Evolutionary conservation across 2,888 invertebrate species (phyloP).

Genomic region (Dendrolimus pini): DNA sequence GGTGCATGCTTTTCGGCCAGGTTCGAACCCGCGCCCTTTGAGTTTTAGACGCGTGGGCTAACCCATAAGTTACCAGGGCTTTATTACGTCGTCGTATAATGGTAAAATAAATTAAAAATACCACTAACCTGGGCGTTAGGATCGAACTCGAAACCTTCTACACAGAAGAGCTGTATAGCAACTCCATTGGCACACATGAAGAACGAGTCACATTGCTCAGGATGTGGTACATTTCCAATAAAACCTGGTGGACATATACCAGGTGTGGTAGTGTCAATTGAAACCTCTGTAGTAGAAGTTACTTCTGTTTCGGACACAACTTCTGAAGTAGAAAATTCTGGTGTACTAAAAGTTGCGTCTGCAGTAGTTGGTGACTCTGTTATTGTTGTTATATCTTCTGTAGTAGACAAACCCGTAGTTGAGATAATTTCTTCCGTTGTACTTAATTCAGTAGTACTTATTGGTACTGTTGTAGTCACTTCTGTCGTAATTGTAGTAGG

Average conservation of each 20-base stretch:
- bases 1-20: no score
- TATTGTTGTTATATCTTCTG: neutral
- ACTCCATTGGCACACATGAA: constrained; percentile 27
- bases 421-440: neutral
- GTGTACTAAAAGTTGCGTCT: constrained; percentile 2
- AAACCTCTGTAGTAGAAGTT: constrained; percentile 3
- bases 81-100: no score
- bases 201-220: constrained; percentile 11
- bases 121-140: neutral
- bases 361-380: neutral
- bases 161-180: constrained; percentile 23
- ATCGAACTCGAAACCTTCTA: constrained; percentile 29
- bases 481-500: neutral
- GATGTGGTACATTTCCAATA: constrained; percentile 15
- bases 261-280: constrained; percentile 4
- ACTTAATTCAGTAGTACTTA: neutral
- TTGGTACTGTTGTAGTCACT: neutral
- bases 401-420: neutral
- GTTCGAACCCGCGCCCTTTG: no score
- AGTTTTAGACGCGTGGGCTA: no score
- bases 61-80: no score
- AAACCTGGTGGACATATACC: constrained; percentile 7
- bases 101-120: no score
- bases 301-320: neutral
- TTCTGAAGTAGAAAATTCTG: constrained; percentile 1